Percentiles rank a stretch among this genome's conserved stretches.
Conservation (phyloP, 2,113 vertebrate species). For the Stigmatopora nigra region DNA sequence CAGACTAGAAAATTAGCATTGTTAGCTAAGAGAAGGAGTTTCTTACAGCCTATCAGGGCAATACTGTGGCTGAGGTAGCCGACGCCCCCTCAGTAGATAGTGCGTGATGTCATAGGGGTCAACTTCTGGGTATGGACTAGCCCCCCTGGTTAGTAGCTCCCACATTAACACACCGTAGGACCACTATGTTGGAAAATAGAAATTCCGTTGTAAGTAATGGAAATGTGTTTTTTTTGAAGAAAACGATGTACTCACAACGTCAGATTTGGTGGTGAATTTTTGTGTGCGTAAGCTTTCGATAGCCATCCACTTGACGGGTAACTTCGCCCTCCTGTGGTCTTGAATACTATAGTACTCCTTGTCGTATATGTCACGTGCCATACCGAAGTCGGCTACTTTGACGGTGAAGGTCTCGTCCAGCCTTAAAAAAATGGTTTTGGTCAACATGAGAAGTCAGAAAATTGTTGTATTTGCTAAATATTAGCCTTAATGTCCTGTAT, state of each 20-base stretch:
- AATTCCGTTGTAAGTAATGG: not conserved
- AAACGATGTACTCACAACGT: slow-evolving; percentile 76
- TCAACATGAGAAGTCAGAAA: not conserved
- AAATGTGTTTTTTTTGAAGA: not conserved
- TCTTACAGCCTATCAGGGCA: slow-evolving; percentile 88
- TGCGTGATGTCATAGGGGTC: slow-evolving; percentile 86
- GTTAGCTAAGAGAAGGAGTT: not conserved
- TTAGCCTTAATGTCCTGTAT: not conserved
- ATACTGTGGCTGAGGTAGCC: slow-evolving; percentile 85
- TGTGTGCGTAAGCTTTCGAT: slow-evolving; percentile 93
- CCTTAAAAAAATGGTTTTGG: slow-evolving; percentile 61
- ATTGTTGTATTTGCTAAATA: not conserved
- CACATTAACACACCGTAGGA: slow-evolving; percentile 91
- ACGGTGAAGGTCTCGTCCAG: slow-evolving; percentile 85
- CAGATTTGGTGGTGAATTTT: slow-evolving; percentile 92
- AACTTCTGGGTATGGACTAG: slow-evolving; percentile 81
- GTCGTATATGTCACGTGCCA: slow-evolving; percentile 85
- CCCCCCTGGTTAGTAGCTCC: slow-evolving; percentile 91
- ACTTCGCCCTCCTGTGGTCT: slow-evolving; percentile 76
- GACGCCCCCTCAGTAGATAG: slow-evolving; percentile 80
- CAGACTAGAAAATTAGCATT: not conserved
- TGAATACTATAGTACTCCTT: slow-evolving; percentile 93
- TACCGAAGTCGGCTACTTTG: slow-evolving; percentile 95
- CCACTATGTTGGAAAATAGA: slow-evolving; percentile 70
- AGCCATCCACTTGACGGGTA: slow-evolving; percentile 98